These are phyloP conservation scores for Acrocephalus arundinaceus DNA, from an alignment of 2,113 vertebrate genomes.

Conservation along the genomic window DNA sequence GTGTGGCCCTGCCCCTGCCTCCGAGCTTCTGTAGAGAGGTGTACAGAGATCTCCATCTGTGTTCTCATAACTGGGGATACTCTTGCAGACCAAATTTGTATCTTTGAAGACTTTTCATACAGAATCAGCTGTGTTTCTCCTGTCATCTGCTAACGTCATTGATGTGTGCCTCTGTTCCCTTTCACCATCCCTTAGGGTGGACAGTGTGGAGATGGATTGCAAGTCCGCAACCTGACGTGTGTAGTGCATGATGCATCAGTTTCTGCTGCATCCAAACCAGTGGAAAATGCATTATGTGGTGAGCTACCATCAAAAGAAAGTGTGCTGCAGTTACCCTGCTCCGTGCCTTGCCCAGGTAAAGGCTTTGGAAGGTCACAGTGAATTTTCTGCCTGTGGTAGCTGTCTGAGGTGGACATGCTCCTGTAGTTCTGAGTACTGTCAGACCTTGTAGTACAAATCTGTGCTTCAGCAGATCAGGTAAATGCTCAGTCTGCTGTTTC, in stretches of 20 bases:
- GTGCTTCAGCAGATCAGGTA: neutral
- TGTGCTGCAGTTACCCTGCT: constrained; percentile 81
- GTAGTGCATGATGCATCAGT: constrained; percentile 79
- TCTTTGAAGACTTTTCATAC: neutral
- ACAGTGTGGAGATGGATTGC: constrained; percentile 90
- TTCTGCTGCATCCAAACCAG: constrained; percentile 59
- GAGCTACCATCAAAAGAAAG: constrained; percentile 69
- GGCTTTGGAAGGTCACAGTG: neutral
- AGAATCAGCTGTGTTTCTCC: neutral
- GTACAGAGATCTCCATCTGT: neutral
- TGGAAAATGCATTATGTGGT: constrained; percentile 78
- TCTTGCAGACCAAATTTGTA: neutral
- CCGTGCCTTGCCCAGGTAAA: constrained; percentile 91
- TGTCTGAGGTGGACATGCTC: neutral
- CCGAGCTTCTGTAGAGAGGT: neutral
- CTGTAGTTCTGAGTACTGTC: neutral
- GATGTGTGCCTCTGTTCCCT: constrained; percentile 7
- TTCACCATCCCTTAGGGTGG: constrained; percentile 76
- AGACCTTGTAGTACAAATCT: neutral
- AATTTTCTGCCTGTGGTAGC: neutral
- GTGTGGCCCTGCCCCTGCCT: neutral
- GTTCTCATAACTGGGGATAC: neutral
- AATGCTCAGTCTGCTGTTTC: neutral
- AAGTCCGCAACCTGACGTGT: constrained; percentile 83
- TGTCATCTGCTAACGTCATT: neutral